Evolutionary conservation across 2,113 vertebrate genomes (phyloP), one percentile per base, ranked within the genome.

Genomic region (Podiceps cristatus): DNA sequence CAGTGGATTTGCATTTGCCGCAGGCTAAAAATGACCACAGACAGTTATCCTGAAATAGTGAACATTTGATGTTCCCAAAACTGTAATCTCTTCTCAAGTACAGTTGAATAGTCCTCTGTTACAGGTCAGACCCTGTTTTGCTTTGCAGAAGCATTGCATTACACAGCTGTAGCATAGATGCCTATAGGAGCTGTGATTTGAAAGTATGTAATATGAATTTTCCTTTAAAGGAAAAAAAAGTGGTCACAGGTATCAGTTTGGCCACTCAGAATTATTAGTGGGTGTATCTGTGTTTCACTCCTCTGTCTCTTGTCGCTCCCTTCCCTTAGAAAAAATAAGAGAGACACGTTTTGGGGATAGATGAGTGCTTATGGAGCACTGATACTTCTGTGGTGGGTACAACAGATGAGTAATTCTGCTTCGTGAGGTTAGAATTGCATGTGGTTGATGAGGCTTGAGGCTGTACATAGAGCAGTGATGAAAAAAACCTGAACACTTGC

Each of bases 41-140:
- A 45, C 40, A 52, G 63, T 92, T 82, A 72, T 17, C 22, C 35
- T 58, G 50, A 86, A 92, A 69, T 76, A 96, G 92, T 66, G 90
- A 69, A 50, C 19, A 5, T 50, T 79, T 37, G 31, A 3, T 45
- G 28, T 90, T 95, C n/a, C 50, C 25, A 22, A 86, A 92, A 50
- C 71, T 0, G 2, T 88, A n/a, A 50, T 85, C 49, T 64, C 33
- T 74, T 74, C 47, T 74, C 27, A 58, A 13, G 31, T 76, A 23
- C 50, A 22, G 31, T 7, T 76, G 40, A 68, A 18, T 25, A 45
- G 14, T 55, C 25, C 13, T 80, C 31, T 68, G 45, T 78, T 78
- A 28, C 12, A 7, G 8, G 33, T 68, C 37, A 73, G 71, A 35
- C 52, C 4, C 14, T 60, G 7, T 42, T 88, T 82, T 67, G 50